Conservation (phyloP, 2,888 invertebrate genomes). For the Eumacrocentrus americanus region DNA sequence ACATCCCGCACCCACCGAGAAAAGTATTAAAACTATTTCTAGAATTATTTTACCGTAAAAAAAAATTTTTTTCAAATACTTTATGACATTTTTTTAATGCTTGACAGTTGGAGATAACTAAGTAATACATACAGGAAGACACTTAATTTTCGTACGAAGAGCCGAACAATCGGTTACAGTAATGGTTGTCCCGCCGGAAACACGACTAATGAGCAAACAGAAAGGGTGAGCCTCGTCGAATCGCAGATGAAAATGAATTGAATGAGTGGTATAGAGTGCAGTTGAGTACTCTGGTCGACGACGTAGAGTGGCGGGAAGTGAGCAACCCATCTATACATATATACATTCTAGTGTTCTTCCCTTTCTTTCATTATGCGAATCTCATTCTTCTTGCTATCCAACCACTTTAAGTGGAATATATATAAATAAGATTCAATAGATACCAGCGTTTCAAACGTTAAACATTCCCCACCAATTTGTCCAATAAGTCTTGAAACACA, state of each 20-base stretch:
- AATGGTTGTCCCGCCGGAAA: conserved; percentile 48
- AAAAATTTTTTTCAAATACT: background rate
- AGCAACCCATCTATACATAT: conserved; percentile 44
- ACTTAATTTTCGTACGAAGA: conserved; percentile 31
- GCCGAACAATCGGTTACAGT: background rate
- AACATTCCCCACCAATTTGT: too few relatives aligned
- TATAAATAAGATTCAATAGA: too few relatives aligned
- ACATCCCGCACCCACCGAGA: too few relatives aligned
- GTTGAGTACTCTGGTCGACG: conserved; percentile 25
- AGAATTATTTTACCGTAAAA: too few relatives aligned
- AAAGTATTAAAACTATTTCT: too few relatives aligned
- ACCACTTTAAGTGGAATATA: too few relatives aligned
- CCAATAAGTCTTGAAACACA: too few relatives aligned
- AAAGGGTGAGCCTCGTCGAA: conserved; percentile 51
- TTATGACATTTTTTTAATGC: too few relatives aligned
- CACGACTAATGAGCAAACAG: conserved; percentile 56
- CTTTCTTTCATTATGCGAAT: background rate
- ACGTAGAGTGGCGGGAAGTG: conserved; percentile 60
- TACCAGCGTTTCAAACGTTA: too few relatives aligned
- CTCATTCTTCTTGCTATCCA: background rate
- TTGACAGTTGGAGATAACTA: background rate
- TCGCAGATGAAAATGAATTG: conserved; percentile 61
- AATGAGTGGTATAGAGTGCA: conserved; percentile 57
- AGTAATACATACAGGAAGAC: conserved; percentile 9
- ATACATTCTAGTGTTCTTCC: background rate